phyloP scores from a whole-genome alignment of 2,888 invertebrate species.

The Tachina fera region DNA sequence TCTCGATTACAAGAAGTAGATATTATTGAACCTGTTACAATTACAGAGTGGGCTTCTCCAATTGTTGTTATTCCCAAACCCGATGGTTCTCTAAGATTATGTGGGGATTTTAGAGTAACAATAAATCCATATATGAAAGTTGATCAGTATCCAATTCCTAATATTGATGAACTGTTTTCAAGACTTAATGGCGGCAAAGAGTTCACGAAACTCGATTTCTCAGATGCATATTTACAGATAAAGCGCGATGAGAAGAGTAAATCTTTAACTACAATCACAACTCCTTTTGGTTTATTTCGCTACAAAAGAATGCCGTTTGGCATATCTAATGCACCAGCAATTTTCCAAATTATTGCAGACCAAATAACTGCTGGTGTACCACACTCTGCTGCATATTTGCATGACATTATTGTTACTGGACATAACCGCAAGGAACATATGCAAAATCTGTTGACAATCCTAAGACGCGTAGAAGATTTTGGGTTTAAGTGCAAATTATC shows the following conservation, averaged over 20 bases:
- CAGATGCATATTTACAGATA: constrained; percentile 18
- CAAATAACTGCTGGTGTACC: constrained; percentile 5
- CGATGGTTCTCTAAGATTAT: too few species aligned
- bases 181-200: constrained; percentile 11
- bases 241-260: constrained; percentile 2
- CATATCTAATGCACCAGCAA: constrained; percentile 11
- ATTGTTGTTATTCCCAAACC: too few species aligned
- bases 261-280: constrained; percentile 7
- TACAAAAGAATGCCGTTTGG: constrained; percentile 24
- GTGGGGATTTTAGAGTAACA: too few species aligned
- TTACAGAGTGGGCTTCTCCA: background rate
- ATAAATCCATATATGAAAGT: constrained; percentile 1
- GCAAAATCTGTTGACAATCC: constrained; percentile 1
- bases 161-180: constrained; percentile 12
- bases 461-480: background rate
- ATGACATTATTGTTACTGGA: constrained; percentile 9
- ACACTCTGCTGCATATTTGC: constrained; percentile 5
- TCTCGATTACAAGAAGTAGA: constrained; percentile 2
- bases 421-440: background rate
- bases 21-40: constrained; percentile 8
- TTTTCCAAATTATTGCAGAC: constrained; percentile 4
- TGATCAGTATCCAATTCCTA: background rate
- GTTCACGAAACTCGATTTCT: constrained; percentile 3
- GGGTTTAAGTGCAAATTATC: background rate
- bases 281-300: constrained; percentile 23